Evolutionary conservation across 2,888 invertebrate species (phyloP), one percentile per base, ranked within the genome.

Genomic region (Gryllus longicercus): DNA sequence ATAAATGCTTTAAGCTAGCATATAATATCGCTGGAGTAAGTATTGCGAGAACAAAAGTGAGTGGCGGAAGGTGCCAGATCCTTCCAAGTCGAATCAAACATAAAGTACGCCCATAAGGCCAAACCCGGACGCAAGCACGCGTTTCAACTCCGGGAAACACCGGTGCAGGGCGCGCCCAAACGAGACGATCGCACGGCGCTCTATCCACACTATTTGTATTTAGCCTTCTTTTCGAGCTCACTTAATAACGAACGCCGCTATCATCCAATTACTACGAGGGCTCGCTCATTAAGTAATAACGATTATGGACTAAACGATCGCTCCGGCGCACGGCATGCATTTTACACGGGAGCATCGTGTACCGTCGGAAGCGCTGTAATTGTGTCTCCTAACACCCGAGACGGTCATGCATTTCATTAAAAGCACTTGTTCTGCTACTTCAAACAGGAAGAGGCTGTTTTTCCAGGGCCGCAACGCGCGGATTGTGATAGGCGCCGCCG

Each of bases 301-400:
- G 63, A 63, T 63, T 63, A 63, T 63, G 12, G 63, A 14, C 63
- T 63, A n/a, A 63, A 63, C 63, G 63, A 63, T 63, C 63, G 63
- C 11, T 63, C 63, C 63, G n/a, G 14, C n/a, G 63, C 63, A 63
- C 14, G 16, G 63, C 63, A 16, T 63, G 63, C 14, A 63, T n/a
- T 63, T 63, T 63, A 63, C 63, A 63, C 63, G 63, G 12, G 63
- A 63, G 63, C 63, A 63, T 63, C 63, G n/a, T 18, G 63, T 18
- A 63, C 63, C 14, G n/a, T 63, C 63, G 63, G 63, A 63, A 63
- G 63, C 63, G 63, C 63, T 38, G 63, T 63, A 63, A 63, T 63
- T 63, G 63, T 63, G 63, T 63, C 38, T 63, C 63, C 63, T 63
- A 63, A 63, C 63, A 63, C 63, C n/a, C 63, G 63, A 63, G 63